Evolutionary conservation across 2,888 invertebrate genomes (phyloP), one percentile per base, ranked within the genome.

Genomic region (Acanthoscelides obtectus): DNA sequence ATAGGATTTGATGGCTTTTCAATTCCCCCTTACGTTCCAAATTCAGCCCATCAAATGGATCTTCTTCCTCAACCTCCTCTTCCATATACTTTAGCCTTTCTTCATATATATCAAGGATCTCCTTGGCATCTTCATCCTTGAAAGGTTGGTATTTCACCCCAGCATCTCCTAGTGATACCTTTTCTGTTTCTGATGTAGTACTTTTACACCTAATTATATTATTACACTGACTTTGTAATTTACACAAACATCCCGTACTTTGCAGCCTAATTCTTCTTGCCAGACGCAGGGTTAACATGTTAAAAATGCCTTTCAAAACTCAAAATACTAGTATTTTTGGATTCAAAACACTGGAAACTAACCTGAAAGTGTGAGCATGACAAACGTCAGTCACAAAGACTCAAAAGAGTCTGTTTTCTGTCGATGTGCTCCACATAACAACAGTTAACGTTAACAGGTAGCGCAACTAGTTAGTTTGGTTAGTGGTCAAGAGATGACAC

Each of bases 21-120:
- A 20, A 66, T 67, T 22, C 20, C 22, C 21, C 84, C 88, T 86
- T 86, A 92, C 92, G 88, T 82, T 89, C 81, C 76, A 91, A 80
- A 81, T 88, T 88, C 64, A 89, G 84, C 77, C 92, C 91, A 79
- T 89, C 88, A 79, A 90, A 91, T 82, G 90, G 90, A 84, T 92
- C 90, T 22, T 78, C 75, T 73, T 83, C 76, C 76, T 83, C 76
- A 63, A 70, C 69, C 78, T 82, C 77, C 78, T 80, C 78, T 75
- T 83, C 78, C 65, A 81, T 77, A 71, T 81, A 80, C 76, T 83
- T 84, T 66, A 81, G 77, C 72, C 83, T 81, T 83, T 93, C 93
- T 78, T 94, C 94, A 70, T 89, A 90, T 21, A 93, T 89, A 82
- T 95, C 92, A 76, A 92, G 89, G 78, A 95, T 92, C 74, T 92